These are phyloP conservation scores for Neoarius graeffei DNA, from an alignment of 2,113 vertebrate species.

Conservation along the genomic window DNA sequence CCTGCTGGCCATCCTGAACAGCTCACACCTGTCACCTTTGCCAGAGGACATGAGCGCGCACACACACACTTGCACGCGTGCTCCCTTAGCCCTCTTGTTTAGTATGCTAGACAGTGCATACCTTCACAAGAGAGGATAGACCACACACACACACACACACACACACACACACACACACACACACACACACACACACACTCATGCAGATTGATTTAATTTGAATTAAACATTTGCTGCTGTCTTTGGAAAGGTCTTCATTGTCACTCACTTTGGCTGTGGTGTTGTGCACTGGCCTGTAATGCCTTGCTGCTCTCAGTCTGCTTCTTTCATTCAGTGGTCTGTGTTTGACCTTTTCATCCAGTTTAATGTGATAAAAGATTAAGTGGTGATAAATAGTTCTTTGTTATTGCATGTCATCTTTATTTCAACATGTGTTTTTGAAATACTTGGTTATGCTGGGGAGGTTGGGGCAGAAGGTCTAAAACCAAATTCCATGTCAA, in stretches of 20 bases:
- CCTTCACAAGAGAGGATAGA: constrained; percentile 36
- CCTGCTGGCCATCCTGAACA: constrained; percentile 46
- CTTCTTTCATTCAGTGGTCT: constrained; percentile 40
- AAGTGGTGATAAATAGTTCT: not conserved
- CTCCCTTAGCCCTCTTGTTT: constrained; percentile 30
- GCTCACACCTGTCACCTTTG: constrained; percentile 51
- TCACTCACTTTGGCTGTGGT: constrained; percentile 49
- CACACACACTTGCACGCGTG: constrained; percentile 9
- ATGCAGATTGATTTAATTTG: constrained; percentile 54
- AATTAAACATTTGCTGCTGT: constrained; percentile 56
- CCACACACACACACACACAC: not conserved
- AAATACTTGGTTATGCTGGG: not conserved
- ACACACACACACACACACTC: not conserved
- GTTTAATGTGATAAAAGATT: constrained; percentile 11
- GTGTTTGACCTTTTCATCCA: constrained; percentile 39
- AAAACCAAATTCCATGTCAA: not conserved
- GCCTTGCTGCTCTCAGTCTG: constrained; percentile 16
- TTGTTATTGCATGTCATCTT: constrained; percentile 9
- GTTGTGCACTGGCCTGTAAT: constrained; percentile 40
- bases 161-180: not conserved
- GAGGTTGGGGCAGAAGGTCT: not conserved
- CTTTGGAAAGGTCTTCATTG: constrained; percentile 56
- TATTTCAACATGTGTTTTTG: not conserved
- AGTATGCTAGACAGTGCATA: constrained; percentile 47
- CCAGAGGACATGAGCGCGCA: constrained; percentile 31